These are phyloP conservation scores for Anthrax anthrax DNA, from an alignment of 2,888 invertebrate genomes.

Conservation along the genomic window DNA sequence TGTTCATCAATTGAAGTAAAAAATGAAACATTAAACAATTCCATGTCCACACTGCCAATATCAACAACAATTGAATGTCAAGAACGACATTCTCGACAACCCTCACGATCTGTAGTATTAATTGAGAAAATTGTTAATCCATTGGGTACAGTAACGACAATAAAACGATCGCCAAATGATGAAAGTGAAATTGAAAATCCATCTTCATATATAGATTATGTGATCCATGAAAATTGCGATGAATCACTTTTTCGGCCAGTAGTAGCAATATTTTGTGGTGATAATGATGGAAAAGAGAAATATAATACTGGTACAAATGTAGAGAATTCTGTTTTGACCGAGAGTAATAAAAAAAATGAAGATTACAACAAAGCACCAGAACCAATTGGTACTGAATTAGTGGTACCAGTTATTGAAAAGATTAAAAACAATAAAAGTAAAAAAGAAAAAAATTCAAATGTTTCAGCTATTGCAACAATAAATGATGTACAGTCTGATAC, in stretches of 20 bases:
- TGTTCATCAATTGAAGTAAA: too few relatives aligned
- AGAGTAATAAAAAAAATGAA: neutral
- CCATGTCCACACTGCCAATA: too few relatives aligned
- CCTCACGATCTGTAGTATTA: slow-evolving; percentile 12
- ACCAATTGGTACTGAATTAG: slow-evolving; percentile 25
- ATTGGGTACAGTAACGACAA: slow-evolving; percentile 50
- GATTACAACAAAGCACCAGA: slow-evolving; percentile 21
- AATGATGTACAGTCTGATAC: too few relatives aligned
- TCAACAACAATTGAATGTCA: neutral
- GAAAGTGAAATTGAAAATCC: slow-evolving; percentile 23
- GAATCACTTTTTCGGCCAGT: slow-evolving; percentile 56
- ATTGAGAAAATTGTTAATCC: slow-evolving; percentile 54
- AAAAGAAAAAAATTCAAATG: neutral
- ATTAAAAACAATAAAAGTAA: slow-evolving; percentile 10
- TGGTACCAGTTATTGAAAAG: slow-evolving; percentile 34
- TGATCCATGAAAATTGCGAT: slow-evolving; percentile 47
- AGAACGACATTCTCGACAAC: neutral
- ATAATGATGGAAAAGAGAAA: slow-evolving; percentile 24
- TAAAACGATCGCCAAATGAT: slow-evolving; percentile 25
- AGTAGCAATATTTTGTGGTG: slow-evolving; percentile 35
- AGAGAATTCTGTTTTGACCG: neutral
- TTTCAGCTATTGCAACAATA: neutral
- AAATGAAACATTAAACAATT: too few relatives aligned
- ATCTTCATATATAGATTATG: slow-evolving; percentile 22
- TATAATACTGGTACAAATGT: neutral